A percentile compares a stretch with the other conserved stretches of the same genome.
Conservation (phyloP, 2,113 vertebrate genomes). For the Callochromis pleurospilus region DNA sequence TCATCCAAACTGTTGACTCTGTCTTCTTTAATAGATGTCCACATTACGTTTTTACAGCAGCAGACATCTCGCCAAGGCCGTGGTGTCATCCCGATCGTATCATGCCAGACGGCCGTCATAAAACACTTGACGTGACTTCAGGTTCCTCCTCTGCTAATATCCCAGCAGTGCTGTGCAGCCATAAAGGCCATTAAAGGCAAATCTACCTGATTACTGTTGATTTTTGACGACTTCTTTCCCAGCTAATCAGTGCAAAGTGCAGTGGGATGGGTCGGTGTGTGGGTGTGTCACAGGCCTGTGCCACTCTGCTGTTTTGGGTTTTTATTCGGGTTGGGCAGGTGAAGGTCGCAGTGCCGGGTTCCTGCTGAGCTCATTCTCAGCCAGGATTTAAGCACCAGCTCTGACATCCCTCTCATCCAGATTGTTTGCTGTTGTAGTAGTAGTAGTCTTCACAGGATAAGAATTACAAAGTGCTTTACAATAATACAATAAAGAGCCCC, state of each 20-base stretch:
- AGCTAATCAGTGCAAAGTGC: neutral
- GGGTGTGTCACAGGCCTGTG: rapidly evolving
- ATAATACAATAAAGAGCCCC: neutral
- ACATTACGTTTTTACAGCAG: constrained; percentile 25
- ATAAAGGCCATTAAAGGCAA: neutral
- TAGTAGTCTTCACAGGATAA: neutral
- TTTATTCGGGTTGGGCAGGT: neutral
- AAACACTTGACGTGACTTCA: neutral
- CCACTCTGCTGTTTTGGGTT: neutral
- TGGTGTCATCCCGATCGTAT: neutral
- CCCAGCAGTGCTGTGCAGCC: neutral
- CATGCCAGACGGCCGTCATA: neutral
- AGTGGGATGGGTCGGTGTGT: neutral
- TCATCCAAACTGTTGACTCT: constrained; percentile 37
- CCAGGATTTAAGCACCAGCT: neutral
- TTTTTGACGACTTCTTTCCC: neutral
- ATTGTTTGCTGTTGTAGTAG: neutral
- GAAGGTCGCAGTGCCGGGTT: neutral
- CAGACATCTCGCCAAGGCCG: constrained; percentile 1
- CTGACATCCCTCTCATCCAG: rapidly evolving
- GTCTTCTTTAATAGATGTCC: constrained; percentile 18
- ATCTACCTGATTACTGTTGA: neutral
- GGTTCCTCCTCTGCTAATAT: neutral
- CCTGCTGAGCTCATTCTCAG: neutral
- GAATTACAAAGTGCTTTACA: neutral